Conservation (phyloP, 37 sponge, comb jelly and placozoan genomes). For the Aplysina aerophoba region DNA sequence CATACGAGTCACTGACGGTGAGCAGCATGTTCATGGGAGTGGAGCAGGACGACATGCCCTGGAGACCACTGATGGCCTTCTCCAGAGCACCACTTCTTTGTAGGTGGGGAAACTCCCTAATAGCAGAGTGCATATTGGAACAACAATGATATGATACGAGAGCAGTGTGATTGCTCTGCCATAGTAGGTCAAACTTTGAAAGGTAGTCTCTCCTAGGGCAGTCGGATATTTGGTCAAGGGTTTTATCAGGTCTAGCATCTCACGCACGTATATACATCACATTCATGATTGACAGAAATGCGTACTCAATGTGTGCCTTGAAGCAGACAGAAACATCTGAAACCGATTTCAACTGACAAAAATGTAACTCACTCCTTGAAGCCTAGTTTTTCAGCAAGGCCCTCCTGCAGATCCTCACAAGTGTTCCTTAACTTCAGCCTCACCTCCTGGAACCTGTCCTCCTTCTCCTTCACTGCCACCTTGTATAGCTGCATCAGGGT, state of each 20-base stretch:
- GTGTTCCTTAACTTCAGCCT: background rate
- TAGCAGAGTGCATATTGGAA: too few relatives aligned
- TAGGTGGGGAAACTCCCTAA: background rate
- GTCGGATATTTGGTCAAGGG: too few relatives aligned
- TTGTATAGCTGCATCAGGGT: background rate
- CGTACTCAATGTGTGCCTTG: too few relatives aligned
- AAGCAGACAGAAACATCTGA: too few relatives aligned
- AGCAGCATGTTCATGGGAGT: background rate
- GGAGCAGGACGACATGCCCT: background rate
- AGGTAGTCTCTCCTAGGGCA: too few relatives aligned
- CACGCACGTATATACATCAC: too few relatives aligned
- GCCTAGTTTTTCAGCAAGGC: background rate
- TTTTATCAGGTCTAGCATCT: too few relatives aligned
- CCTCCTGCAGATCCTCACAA: background rate
- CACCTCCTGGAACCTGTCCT: background rate
- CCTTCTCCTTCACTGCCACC: background rate
- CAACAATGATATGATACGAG: too few relatives aligned
- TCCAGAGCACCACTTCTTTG: background rate
- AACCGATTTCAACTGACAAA: too few relatives aligned
- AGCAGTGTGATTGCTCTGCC: too few relatives aligned
- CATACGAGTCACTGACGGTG: constrained; percentile 21
- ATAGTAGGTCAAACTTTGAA: too few relatives aligned
- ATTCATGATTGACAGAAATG: too few relatives aligned
- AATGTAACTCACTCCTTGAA: constrained; percentile 25
- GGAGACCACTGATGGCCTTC: background rate